Base-by-base conservation (phyloP, 2,888 invertebrate species). In the Synanthedon vespiformis region DNA sequence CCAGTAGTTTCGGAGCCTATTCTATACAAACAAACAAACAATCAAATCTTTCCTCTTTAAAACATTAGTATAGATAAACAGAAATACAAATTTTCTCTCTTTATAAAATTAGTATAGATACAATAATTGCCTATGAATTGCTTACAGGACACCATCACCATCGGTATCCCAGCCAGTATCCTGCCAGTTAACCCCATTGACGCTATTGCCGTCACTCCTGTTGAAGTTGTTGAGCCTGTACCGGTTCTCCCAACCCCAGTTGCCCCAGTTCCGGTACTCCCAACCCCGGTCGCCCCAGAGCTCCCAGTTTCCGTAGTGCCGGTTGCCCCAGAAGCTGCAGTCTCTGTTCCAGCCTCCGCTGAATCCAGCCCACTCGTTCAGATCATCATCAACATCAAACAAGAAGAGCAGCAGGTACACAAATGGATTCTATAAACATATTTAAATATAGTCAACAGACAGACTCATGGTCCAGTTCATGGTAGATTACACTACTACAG, bases 361-460 rank as follows among this genome's bases (percentile, higher is more conserved):
- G 58, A 65, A 52, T 56, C 63, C 52, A 69, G 70, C 67, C 76
- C 79, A 55, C 71, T 75, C 40, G 74, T 78, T n/a, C 68, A 76
- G 60, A 68, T 73, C 63, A 67, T 74, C 63, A 54, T 71, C 54
- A 74, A 77, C 59, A 64, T 73, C 18, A 63, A 70, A 54, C 54
- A 57, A 48, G 40, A 54, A 4, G 49, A 11, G 13, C 53, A 65
- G 48, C 44, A 44, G 44, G 44, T 44, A 34, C 10, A 34, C 34
- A 34, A 34, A 2, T 34, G 1, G 34, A 10, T 34, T 34, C 10
- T 34, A 34, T 10, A 3, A 8, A 34, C 2, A 34, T 34, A 10
- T 34, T 34, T 10, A 34, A 34, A 5, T 22, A 22, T n/a, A n/a
- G 4, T 22, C 22, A 4, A 22, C 22, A 22, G 22, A 22, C 22